A percentile compares a stretch with the other conserved stretches of the same genome.
phyloP scores from a whole-genome alignment of 92 coral and sea anemone species.

The Virgularia gustaviana region DNA sequence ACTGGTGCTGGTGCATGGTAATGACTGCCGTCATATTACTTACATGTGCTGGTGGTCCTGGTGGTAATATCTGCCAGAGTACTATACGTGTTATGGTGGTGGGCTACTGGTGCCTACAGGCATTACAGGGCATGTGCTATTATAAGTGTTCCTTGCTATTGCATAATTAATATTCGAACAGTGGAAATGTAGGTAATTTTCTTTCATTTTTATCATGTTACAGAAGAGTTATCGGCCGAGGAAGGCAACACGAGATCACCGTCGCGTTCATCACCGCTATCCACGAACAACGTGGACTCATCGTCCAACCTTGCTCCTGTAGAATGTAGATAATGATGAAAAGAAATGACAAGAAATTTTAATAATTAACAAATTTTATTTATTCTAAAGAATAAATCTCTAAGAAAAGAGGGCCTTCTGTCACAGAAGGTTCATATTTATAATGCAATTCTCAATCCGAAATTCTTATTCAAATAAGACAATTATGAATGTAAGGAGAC shows the following conservation, averaged over 20 bases:
- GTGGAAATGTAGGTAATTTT: no score
- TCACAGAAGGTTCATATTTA: slow-evolving; percentile 26
- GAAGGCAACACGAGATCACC: slow-evolving; percentile 43
- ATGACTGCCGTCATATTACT: no score
- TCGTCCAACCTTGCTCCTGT: slow-evolving; percentile 57
- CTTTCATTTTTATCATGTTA: neutral
- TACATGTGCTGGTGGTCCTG: no score
- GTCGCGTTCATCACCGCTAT: slow-evolving; percentile 53
- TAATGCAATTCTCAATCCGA: slow-evolving; percentile 15
- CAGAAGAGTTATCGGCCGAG: slow-evolving; percentile 38
- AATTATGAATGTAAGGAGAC: no score
- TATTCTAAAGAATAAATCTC: slow-evolving; percentile 20
- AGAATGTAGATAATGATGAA: slow-evolving; percentile 75
- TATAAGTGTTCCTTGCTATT: no score
- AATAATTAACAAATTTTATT: slow-evolving; percentile 30
- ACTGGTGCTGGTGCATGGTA: no score
- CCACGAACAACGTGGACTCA: slow-evolving; percentile 39
- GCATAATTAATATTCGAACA: no score
- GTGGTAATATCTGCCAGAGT: no score
- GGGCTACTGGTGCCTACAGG: no score
- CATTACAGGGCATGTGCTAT: no score
- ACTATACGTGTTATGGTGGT: no score
- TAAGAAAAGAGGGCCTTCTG: slow-evolving; percentile 11
- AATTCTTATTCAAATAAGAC: no score
- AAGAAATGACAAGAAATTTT: neutral